These are phyloP conservation scores for Antennarius striatus DNA, from an alignment of 2,113 vertebrate species.

Conservation along the genomic window DNA sequence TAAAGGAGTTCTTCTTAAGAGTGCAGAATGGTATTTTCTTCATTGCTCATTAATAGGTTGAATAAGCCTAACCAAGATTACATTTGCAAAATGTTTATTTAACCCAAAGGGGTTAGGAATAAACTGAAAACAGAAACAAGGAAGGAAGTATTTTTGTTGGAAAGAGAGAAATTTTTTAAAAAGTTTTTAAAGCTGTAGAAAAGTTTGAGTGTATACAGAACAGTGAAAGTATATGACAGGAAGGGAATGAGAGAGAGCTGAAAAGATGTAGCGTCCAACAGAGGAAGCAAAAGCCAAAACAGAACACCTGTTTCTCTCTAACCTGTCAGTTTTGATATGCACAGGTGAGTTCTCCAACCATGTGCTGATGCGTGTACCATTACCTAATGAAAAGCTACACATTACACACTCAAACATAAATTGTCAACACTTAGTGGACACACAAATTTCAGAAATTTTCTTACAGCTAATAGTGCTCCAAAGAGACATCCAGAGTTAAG, in stretches of 20 bases:
- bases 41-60: too few relatives aligned
- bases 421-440: too few relatives aligned
- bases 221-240: neutral
- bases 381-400: neutral
- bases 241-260: neutral
- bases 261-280: neutral
- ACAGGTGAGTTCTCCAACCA: neutral
- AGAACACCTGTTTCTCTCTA: constrained; percentile 12
- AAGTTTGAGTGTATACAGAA: neutral
- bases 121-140: constrained; percentile 15
- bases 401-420: neutral
- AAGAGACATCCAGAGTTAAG: too few relatives aligned
- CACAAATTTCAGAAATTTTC: too few relatives aligned
- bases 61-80: neutral
- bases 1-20: too few relatives aligned
- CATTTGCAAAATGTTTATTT: neutral
- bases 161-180: neutral
- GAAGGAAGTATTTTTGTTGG: constrained; percentile 1
- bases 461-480: too few relatives aligned
- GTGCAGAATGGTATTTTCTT: too few relatives aligned
- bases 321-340: constrained; percentile 12
- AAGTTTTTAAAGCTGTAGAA: too few relatives aligned
- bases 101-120: neutral
- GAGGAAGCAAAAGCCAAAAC: constrained; percentile 13
- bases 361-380: neutral